Base-by-base conservation (phyloP, 2,888 invertebrate genomes). In the Nemapogon koenigi region DNA sequence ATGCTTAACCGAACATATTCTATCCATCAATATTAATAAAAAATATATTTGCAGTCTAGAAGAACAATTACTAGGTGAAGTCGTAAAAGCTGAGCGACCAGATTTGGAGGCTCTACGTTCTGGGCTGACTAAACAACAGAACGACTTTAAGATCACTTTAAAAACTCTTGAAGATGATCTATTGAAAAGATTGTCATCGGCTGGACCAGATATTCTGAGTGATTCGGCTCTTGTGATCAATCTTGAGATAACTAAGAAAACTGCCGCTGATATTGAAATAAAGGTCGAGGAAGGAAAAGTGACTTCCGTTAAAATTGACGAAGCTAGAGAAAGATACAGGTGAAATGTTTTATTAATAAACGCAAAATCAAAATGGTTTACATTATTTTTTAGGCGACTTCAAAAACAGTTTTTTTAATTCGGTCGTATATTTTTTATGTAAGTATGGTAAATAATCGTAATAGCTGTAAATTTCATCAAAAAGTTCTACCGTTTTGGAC, bases 121-220 rank as follows among this genome's bases (percentile, higher is more conserved):
- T 0, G 86, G 89, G 33, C 76, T 97, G 7, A 96, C 95, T 0
- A 91, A 91, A 54, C 92, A 94, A 57, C 95, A 96, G 58, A 97
- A 97, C 54, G 90, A 91, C 56, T 96, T 95, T 59, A 97, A 96
- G 71, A 96, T 97, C 41, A 91, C 90, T 0, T 71, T 97, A 14
- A 97, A 96, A 61, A 83, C 83, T 32, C 81, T 96, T n/a, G 97
- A 97, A 78, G 96, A 97, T 55, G 92, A 94, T 58, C 75, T 97
- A 11, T 70, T 97, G 31, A 89, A 89, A 43, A 83, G 94, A 35
- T 64, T 97, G 43, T 91, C 95, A 0, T 89, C 94, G 3, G 96
- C 96, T 2, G 92, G 94, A 3, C 94, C 94, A 1, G 90, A 97
- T 58, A 94, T 97, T 43, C 71, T 97, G 14, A 92, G 91, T 38